Percentiles rank a stretch among this genome's conserved stretches.
These are phyloP conservation scores for Phyllotreta cruciferae DNA, from an alignment of 2,888 invertebrate genomes.

Conservation along the genomic window DNA sequence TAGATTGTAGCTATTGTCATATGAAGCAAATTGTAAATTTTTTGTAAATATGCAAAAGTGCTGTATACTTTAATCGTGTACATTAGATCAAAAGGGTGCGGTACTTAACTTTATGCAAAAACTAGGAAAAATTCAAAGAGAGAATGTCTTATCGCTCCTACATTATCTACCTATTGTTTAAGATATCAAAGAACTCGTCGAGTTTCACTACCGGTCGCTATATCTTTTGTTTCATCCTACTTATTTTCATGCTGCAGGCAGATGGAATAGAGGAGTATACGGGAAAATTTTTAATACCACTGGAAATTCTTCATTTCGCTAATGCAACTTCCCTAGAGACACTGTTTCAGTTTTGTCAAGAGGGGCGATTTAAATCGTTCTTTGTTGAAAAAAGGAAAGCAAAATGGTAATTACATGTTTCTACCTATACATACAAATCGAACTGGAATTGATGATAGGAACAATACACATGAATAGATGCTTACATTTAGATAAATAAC, in stretches of 20 bases:
- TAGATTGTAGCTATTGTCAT: no score
- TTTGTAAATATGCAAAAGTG: constrained; percentile 13
- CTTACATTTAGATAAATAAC: no score
- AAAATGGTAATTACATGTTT: constrained; percentile 20
- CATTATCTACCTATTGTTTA: constrained; percentile 45
- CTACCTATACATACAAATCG: no score
- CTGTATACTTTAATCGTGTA: background rate
- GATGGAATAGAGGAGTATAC: constrained; percentile 1
- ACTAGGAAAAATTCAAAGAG: constrained; percentile 47
- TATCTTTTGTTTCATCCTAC: constrained; percentile 25
- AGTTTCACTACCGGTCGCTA: constrained; percentile 21
- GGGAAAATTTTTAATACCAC: constrained; percentile 28
- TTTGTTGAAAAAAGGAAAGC: constrained; percentile 12
- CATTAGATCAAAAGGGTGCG: constrained; percentile 20
- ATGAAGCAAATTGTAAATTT: background rate
- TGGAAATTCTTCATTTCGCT: constrained; percentile 42
- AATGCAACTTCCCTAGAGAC: constrained; percentile 37
- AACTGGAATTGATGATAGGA: no score
- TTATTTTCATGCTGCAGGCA: constrained; percentile 19
- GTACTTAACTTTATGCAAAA: constrained; percentile 28
- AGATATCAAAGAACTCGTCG: constrained; percentile 41
- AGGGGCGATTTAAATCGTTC: constrained; percentile 18
- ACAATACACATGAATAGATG: no score
- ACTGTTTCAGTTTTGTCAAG: constrained; percentile 7
- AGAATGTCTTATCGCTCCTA: constrained; percentile 39